Evolutionary conservation across 2,888 invertebrate species (phyloP).

Genomic region (Ametastegia equiseti): DNA sequence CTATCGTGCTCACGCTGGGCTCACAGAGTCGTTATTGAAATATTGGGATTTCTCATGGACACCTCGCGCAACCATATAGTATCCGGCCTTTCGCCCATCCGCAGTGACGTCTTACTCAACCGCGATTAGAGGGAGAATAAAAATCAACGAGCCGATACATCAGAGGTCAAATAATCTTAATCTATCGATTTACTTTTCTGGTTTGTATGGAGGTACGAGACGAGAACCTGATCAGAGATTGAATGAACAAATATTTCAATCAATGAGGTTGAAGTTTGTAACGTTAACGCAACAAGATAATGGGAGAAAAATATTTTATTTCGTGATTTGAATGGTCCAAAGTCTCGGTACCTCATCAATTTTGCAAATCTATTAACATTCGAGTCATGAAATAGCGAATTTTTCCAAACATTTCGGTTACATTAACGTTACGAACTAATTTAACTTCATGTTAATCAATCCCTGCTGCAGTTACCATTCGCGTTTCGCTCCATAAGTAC

Average conservation of each 20-base stretch:
- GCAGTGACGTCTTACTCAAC: constrained; percentile 33
- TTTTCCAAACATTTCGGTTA: too few species aligned
- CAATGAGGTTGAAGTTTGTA: too few species aligned
- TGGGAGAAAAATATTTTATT: too few species aligned
- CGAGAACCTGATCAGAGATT: too few species aligned
- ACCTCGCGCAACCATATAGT: constrained; percentile 9
- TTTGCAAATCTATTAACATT: too few species aligned
- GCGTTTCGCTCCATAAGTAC: neutral
- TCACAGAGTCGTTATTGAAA: constrained; percentile 54
- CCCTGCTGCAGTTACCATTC: constrained; percentile 30
- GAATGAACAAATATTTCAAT: too few species aligned
- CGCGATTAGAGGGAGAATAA: neutral
- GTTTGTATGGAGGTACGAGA: too few species aligned
- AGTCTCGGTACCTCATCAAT: too few species aligned
- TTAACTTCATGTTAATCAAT: constrained; percentile 68
- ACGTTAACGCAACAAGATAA: too few species aligned
- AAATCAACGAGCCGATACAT: neutral
- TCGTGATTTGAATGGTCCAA: too few species aligned
- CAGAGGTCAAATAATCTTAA: neutral
- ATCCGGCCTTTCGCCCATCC: constrained; percentile 10
- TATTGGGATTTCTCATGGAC: constrained; percentile 50
- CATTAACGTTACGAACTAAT: too few species aligned
- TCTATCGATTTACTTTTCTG: neutral
- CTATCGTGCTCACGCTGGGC: constrained; percentile 60
- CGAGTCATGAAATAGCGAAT: too few species aligned